Conservation (phyloP, 2,888 invertebrate genomes). For the Sarcophaga caerulescens region DNA sequence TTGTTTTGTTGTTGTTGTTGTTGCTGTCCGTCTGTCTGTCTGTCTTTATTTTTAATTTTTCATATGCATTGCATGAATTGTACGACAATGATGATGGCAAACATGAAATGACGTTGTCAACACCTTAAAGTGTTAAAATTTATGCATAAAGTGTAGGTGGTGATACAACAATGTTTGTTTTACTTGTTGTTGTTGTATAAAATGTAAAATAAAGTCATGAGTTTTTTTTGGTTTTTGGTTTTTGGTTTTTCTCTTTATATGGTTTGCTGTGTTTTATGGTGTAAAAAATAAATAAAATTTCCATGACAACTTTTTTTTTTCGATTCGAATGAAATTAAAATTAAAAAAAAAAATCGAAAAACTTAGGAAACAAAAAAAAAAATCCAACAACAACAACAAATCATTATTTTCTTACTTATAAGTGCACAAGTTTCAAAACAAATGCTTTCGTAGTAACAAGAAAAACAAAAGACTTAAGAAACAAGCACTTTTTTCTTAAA, state of each 20-base stretch:
- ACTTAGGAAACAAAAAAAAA: no score
- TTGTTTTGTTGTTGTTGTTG: conserved; percentile 46
- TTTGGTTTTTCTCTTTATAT: neutral
- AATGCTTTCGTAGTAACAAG: neutral
- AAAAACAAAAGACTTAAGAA: conserved; percentile 35
- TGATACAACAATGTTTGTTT: neutral
- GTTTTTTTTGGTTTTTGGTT: no score
- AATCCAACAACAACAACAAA: neutral
- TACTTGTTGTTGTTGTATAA: neutral
- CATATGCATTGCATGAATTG: conserved; percentile 33
- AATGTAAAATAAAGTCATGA: conserved; percentile 50
- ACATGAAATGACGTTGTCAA: conserved; percentile 63
- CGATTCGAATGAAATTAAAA: no score
- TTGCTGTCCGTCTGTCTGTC: neutral
- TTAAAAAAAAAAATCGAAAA: no score
- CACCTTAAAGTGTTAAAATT: conserved; percentile 60
- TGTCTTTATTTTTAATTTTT: conserved; percentile 26
- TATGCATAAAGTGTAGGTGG: conserved; percentile 59
- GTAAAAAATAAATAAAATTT: conserved; percentile 46
- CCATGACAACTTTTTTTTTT: conserved; percentile 2
- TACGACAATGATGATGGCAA: conserved; percentile 33
- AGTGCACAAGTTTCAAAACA: neutral
- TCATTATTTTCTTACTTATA: neutral
- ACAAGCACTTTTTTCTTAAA: no score
- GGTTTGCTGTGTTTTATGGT: conserved; percentile 8